These are phyloP conservation scores for Rhagologus leucostigma DNA, from an alignment of 2,113 vertebrate genomes.

Conservation along the genomic window DNA sequence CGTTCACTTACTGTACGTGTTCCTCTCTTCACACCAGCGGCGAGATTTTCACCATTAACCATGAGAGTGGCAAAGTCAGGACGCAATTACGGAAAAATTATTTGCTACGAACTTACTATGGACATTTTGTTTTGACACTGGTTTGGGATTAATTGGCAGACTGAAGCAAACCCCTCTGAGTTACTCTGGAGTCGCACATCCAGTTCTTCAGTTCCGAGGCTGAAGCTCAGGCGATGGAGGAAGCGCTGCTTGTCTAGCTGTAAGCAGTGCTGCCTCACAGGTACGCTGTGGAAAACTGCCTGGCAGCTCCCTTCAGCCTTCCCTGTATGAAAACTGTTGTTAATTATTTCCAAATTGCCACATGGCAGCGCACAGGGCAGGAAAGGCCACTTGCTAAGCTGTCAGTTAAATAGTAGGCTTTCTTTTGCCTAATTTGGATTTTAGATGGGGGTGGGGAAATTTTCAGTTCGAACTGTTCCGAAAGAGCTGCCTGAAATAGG, in stretches of 20 bases:
- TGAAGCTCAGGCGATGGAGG: accelerated
- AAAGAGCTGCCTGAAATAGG: neutral
- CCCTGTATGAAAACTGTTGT: neutral
- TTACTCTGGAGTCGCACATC: neutral
- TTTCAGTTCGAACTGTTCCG: neutral
- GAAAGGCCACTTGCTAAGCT: neutral
- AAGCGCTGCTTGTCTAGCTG: neutral
- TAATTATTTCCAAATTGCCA: conserved; percentile 1
- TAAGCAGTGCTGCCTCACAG: neutral
- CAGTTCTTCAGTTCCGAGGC: neutral
- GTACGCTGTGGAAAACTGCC: neutral
- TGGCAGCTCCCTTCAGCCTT: neutral
- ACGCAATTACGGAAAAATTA: neutral
- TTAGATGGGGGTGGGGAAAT: neutral
- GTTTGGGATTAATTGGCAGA: neutral
- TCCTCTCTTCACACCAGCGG: neutral
- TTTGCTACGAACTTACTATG: neutral
- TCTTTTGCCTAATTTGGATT: neutral
- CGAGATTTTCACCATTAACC: neutral
- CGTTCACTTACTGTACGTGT: neutral
- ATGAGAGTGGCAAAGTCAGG: neutral
- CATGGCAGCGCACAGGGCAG: neutral
- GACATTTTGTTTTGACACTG: neutral
- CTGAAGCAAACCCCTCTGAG: neutral
- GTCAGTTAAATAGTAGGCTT: neutral